phyloP scores from a whole-genome alignment of 2,797 vertebrate genomes.

The Pithecia hirsuta region DNA sequence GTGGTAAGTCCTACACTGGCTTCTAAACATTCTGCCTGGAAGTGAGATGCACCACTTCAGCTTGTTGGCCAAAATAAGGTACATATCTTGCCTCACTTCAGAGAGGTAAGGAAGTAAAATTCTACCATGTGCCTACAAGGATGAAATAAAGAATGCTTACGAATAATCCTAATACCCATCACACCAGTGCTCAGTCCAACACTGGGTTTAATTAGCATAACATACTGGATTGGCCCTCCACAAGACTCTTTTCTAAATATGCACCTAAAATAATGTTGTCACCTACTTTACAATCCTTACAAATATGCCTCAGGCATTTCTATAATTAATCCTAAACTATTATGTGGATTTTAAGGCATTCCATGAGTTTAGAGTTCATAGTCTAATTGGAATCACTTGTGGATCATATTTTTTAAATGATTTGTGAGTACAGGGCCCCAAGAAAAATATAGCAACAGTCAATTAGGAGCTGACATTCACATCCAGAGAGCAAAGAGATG shows the following conservation, averaged over 20 bases:
- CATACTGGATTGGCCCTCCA: not conserved
- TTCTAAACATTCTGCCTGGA: not conserved
- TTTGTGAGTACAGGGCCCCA: conserved; percentile 22
- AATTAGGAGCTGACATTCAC: conserved; percentile 65
- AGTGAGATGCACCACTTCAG: not conserved
- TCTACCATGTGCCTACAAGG: not conserved
- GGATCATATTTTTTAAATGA: conserved; percentile 39
- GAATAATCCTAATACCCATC: not conserved
- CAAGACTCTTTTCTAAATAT: not conserved
- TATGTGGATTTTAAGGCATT: conserved; percentile 44
- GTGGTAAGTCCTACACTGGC: not conserved
- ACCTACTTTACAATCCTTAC: not conserved
- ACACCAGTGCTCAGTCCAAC: not conserved
- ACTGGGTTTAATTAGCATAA: not conserved
- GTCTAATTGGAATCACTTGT: conserved; percentile 42
- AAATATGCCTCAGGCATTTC: conserved; percentile 11
- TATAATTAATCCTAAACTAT: not conserved
- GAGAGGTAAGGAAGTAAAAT: not conserved
- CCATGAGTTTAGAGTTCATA: not conserved
- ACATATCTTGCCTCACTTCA: not conserved
- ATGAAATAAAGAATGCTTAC: not conserved
- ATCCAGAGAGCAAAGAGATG: conserved; percentile 4
- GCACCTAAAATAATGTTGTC: not conserved
- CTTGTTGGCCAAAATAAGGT: not conserved
- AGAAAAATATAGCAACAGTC: conserved; percentile 55